phyloP scores from a whole-genome alignment of 1,140 invertebrate species.

The Sesamia nonagrioides region DNA sequence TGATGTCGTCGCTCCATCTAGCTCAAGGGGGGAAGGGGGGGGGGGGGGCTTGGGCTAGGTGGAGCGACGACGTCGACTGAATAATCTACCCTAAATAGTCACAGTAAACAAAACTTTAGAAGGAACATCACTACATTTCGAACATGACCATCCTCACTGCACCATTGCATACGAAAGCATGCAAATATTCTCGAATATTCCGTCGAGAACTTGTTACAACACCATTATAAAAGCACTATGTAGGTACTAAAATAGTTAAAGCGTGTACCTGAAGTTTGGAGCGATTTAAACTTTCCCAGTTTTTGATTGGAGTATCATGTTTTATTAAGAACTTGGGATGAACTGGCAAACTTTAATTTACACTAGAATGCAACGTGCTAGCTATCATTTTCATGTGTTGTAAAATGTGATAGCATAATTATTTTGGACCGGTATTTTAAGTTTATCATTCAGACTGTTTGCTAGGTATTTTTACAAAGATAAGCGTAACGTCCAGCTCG shows the following conservation, averaged over 20 bases:
- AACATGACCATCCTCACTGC: background rate
- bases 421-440: too few species aligned
- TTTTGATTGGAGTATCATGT: constrained; percentile 39
- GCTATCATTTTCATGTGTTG: background rate
- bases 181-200: background rate
- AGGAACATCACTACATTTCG: too few species aligned
- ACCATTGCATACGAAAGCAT: background rate
- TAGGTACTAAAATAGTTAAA: constrained; percentile 35
- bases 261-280: constrained; percentile 23
- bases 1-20: too few species aligned
- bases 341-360: constrained; percentile 15
- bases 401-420: background rate
- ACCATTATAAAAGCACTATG: constrained; percentile 36
- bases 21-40: too few species aligned
- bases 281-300: constrained; percentile 38
- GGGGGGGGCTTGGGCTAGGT: too few species aligned
- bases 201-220: constrained; percentile 15
- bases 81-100: too few species aligned
- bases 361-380: constrained; percentile 10
- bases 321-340: constrained; percentile 43
- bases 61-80: too few species aligned
- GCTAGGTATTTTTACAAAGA: too few species aligned
- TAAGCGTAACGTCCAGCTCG: too few species aligned
- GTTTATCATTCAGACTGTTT: too few species aligned
- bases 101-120: too few species aligned